These are phyloP conservation scores for Himalopsyche phryganea DNA, from an alignment of 1,140 invertebrate genomes.

Conservation along the genomic window DNA sequence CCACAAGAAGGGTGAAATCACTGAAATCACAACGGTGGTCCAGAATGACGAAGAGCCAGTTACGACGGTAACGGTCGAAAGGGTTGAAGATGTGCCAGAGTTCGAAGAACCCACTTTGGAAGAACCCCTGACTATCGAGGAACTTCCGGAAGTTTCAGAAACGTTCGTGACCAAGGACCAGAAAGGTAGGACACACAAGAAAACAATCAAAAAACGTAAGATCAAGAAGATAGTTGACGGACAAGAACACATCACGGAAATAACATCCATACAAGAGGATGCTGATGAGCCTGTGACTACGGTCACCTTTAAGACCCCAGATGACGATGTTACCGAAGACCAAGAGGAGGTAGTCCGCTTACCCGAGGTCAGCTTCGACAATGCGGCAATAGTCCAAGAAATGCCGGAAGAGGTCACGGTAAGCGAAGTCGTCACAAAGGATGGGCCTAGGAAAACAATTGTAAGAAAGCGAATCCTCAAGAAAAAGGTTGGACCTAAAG, in stretches of 20 bases:
- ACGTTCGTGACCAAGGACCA: conserved; percentile 3
- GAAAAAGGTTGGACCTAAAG: conserved; percentile 38
- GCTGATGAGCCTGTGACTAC: conserved; percentile 37
- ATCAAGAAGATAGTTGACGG: conserved; percentile 39
- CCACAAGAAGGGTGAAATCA: too few relatives aligned
- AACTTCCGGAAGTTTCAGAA: conserved; percentile 26
- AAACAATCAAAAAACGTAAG: conserved; percentile 37
- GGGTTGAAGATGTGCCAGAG: too few relatives aligned
- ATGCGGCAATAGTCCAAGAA: conserved; percentile 17
- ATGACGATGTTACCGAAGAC: not conserved
- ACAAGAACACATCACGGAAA: conserved; percentile 38
- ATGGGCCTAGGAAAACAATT: conserved; percentile 38
- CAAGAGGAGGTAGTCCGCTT: not conserved
- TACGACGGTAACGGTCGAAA: too few relatives aligned
- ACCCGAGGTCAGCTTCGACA: not conserved
- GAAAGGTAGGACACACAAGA: conserved; percentile 32
- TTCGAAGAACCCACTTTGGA: conserved; percentile 16
- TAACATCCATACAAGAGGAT: not conserved
- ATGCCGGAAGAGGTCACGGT: conserved; percentile 36
- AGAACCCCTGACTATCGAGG: conserved; percentile 26
- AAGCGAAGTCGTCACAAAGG: conserved; percentile 39
- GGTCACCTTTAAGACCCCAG: conserved; percentile 22
- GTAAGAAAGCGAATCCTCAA: conserved; percentile 40
- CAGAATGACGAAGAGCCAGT: too few relatives aligned
- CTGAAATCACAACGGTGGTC: too few relatives aligned